A percentile compares a stretch with the other conserved stretches of the same genome.
Evolutionary conservation across 2,797 vertebrate genomes (phyloP).

Genomic region (Melopsittacus undulatus): DNA sequence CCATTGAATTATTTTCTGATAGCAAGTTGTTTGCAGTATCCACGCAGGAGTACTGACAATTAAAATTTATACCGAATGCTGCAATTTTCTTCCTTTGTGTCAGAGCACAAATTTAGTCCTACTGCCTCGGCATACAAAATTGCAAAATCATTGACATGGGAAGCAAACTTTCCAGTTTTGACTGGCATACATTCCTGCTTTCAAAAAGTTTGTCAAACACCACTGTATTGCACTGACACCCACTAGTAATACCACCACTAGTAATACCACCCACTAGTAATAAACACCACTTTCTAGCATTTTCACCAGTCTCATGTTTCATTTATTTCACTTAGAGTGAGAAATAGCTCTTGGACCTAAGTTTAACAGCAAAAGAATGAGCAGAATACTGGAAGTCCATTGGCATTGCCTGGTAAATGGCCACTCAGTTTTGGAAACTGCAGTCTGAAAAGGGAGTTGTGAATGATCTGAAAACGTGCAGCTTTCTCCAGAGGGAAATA

Average conservation of each 20-base stretch:
- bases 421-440: neutral
- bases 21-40: constrained; percentile 37
- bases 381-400: neutral
- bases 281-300: neutral
- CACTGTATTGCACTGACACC: neutral
- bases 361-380: neutral
- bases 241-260: neutral
- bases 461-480: neutral
- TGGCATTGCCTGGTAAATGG: neutral
- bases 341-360: neutral
- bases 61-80: neutral
- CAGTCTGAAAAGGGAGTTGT: neutral
- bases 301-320: neutral
- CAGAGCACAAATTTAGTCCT: neutral
- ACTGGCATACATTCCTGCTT: neutral
- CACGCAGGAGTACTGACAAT: constrained; percentile 37
- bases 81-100: neutral
- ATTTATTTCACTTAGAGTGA: neutral
- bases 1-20: constrained; percentile 35
- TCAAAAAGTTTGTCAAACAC: neutral
- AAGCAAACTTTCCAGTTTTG: neutral
- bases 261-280: neutral
- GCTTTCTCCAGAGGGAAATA: neutral
- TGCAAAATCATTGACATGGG: neutral
- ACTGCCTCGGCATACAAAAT: neutral